Evolutionary conservation across 2,888 invertebrate genomes (phyloP).

Genomic region (Pseudanteris insignis): DNA sequence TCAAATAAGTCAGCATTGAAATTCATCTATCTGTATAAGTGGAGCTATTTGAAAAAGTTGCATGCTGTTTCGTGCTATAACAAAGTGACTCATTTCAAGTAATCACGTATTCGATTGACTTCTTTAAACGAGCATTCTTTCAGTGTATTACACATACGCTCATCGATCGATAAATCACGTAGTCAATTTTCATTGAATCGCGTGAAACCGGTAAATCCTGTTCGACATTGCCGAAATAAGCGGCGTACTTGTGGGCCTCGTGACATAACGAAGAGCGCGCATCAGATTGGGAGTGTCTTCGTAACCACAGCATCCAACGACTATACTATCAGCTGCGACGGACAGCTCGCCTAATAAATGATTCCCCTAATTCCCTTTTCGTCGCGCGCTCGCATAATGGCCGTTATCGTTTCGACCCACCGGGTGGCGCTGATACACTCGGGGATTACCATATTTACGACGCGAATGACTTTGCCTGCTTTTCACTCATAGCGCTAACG

Average conservation of each 20-base stretch:
- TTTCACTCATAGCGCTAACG: constrained; percentile 42
- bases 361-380: constrained; percentile 64
- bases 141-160: constrained; percentile 25
- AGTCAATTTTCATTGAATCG: constrained; percentile 40
- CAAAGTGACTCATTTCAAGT: constrained; percentile 7
- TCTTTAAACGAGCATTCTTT: no score
- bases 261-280: constrained; percentile 44
- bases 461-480: constrained; percentile 42
- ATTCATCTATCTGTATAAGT: no score
- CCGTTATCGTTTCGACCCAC: constrained; percentile 60
- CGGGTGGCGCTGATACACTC: constrained; percentile 57
- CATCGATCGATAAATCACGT: constrained; percentile 32
- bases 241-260: constrained; percentile 39
- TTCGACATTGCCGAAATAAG: constrained; percentile 41
- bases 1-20: no score
- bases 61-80: no score
- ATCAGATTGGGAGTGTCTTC: constrained; percentile 48
- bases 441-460: constrained; percentile 64
- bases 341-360: constrained; percentile 65
- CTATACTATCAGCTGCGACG: constrained; percentile 62
- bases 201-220: constrained; percentile 43
- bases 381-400: constrained; percentile 61
- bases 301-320: constrained; percentile 50
- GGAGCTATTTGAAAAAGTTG: no score
- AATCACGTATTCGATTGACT: not conserved